Evolutionary conservation across 2,797 vertebrate species (phyloP).

Genomic region (Acanthurus tractus): DNA sequence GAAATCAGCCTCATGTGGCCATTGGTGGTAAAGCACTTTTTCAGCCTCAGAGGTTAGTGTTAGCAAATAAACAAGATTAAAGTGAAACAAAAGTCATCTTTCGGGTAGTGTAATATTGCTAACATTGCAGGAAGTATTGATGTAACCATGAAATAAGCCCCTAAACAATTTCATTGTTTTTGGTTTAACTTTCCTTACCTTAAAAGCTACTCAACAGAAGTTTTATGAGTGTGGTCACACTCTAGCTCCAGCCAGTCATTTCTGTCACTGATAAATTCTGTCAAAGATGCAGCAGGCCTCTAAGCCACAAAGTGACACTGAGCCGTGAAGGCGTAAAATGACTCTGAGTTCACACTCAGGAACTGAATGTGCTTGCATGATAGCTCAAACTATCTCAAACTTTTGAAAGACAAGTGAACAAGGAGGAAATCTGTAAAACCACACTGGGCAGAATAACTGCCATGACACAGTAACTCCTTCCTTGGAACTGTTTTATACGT

Average conservation of each 20-base stretch:
- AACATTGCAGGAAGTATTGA: too few species aligned
- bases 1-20: too few species aligned
- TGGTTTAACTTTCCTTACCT: neutral
- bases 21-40: too few species aligned
- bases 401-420: slow-evolving; percentile 21
- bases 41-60: too few species aligned
- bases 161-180: neutral
- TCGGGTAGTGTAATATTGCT: too few species aligned
- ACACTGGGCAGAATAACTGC: slow-evolving; percentile 1
- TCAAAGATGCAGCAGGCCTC: slow-evolving; percentile 17
- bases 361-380: slow-evolving; percentile 41
- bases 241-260: slow-evolving; percentile 7
- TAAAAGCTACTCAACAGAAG: neutral
- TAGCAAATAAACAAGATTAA: too few species aligned
- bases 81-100: too few species aligned
- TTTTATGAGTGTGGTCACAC: neutral
- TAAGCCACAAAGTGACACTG: slow-evolving; percentile 29
- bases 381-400: slow-evolving; percentile 31
- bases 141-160: too few species aligned
- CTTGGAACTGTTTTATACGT: neutral
- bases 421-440: slow-evolving; percentile 50
- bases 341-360: slow-evolving; percentile 18
- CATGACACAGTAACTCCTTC: neutral
- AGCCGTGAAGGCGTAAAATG: slow-evolving; percentile 28
- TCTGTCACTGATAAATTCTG: slow-evolving; percentile 26